A percentile compares a stretch with the other conserved stretches of the same genome.
Conservation (phyloP, 2,888 invertebrate species). For the Microchrysa polita region DNA sequence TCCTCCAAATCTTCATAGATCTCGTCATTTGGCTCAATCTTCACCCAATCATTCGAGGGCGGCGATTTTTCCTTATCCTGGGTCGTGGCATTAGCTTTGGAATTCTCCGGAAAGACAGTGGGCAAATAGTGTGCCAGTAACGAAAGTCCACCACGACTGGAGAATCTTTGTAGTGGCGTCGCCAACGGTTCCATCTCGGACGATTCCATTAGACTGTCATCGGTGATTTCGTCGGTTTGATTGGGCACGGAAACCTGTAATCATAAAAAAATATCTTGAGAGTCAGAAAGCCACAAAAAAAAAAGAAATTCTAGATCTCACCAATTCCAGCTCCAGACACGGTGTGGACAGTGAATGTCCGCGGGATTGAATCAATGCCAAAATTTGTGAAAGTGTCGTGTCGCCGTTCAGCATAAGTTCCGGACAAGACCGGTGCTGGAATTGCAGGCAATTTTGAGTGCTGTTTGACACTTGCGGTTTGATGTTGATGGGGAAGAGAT, state of each 20-base stretch:
- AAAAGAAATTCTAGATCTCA: conserved; percentile 50
- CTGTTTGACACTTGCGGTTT: conserved; percentile 52
- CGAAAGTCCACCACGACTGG: conserved; percentile 87
- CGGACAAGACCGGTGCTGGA: conserved; percentile 64
- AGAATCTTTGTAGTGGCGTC: conserved; percentile 83
- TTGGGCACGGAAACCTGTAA: conserved; percentile 18
- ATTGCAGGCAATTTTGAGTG: conserved; percentile 62
- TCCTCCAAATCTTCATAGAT: conserved; percentile 73
- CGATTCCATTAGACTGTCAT: conserved; percentile 57
- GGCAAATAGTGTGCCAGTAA: conserved; percentile 89
- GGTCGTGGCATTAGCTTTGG: conserved; percentile 68
- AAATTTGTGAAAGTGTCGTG: conserved; percentile 69
- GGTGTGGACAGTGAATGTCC: conserved; percentile 67
- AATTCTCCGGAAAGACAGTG: conserved; percentile 84
- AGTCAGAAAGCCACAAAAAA: too few species aligned
- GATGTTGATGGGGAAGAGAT: conserved; percentile 56
- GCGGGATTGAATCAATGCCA: conserved; percentile 67
- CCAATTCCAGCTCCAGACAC: conserved; percentile 62
- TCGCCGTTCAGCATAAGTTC: conserved; percentile 67
- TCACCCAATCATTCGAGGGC: conserved; percentile 64
- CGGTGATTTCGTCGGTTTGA: conserved; percentile 52
- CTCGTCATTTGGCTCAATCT: conserved; percentile 70
- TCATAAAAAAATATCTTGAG: too few species aligned
- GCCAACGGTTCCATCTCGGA: conserved; percentile 61
- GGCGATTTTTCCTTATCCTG: conserved; percentile 63